A percentile compares a stretch with the other conserved stretches of the same genome.
Evolutionary conservation across 2,113 vertebrate species (phyloP).

Genomic region (Gulo gulo): DNA sequence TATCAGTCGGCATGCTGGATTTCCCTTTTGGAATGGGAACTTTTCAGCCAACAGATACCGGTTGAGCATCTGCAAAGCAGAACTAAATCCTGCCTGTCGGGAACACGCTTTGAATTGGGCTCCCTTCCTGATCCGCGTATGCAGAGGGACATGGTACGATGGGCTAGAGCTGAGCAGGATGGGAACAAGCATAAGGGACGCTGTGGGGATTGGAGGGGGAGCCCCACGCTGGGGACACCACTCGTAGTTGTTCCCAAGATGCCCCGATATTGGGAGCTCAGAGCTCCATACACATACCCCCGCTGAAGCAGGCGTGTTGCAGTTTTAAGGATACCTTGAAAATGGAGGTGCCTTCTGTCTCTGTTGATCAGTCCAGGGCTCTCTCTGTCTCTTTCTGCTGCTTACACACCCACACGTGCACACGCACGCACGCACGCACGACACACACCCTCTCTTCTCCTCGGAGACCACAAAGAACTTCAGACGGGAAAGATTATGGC

Average conservation of each 20-base stretch:
- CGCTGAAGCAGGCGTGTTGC: background rate
- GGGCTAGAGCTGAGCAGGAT: background rate
- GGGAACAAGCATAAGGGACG: rapidly evolving
- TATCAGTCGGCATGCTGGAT: background rate
- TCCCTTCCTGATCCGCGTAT: too few species aligned
- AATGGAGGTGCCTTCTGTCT: background rate
- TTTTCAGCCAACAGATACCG: background rate
- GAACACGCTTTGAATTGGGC: background rate
- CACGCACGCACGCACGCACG: too few species aligned
- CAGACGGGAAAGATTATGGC: background rate
- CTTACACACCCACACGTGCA: background rate
- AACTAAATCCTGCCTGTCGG: background rate
- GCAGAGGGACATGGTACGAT: too few species aligned
- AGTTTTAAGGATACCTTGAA: background rate
- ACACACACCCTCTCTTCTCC: background rate
- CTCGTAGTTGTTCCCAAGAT: background rate
- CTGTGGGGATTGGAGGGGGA: background rate
- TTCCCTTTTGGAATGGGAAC: background rate
- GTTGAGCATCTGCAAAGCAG: background rate
- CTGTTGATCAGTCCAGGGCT: background rate
- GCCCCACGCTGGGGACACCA: background rate
- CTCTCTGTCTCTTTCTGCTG: background rate
- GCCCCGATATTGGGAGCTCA: background rate
- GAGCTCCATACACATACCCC: background rate
- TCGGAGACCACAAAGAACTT: background rate